These are phyloP conservation scores for Sebastes taczanowskii DNA, from an alignment of 2,797 vertebrate species.

Conservation along the genomic window DNA sequence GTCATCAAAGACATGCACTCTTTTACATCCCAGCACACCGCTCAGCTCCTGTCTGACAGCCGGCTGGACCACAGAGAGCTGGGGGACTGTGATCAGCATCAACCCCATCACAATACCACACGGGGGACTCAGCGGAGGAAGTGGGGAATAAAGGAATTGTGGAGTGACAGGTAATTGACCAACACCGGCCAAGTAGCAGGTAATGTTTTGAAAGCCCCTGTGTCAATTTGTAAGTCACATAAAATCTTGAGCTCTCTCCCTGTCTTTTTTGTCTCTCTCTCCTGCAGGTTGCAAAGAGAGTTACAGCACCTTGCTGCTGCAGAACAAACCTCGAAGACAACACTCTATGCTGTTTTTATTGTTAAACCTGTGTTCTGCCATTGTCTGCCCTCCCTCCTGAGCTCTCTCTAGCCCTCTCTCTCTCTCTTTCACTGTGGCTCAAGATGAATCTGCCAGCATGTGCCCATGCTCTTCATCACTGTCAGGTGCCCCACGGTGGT, in stretches of 20 bases:
- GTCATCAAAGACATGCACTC: conserved; percentile 64
- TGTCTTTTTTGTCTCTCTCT: conserved; percentile 12
- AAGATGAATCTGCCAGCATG: conserved; percentile 89
- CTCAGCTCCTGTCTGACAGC: conserved; percentile 66
- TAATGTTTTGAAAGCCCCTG: conserved; percentile 59
- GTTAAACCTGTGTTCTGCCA: conserved; percentile 75
- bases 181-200: conserved; percentile 58
- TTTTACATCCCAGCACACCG: conserved; percentile 60
- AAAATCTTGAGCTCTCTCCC: conserved; percentile 44
- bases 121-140: conserved; percentile 51
- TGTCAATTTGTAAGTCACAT: conserved; percentile 61
- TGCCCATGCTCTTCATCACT: conserved; percentile 87
- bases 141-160: conserved; percentile 53
- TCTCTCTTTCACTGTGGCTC: conserved; percentile 61
- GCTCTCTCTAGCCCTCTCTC: conserved; percentile 18
- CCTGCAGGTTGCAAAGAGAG: conserved; percentile 56
- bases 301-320: conserved; percentile 52
- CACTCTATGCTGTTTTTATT: conserved; percentile 69
- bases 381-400: conserved; percentile 62
- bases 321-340: conserved; percentile 71
- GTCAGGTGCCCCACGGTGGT: conserved; percentile 88
- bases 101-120: conserved; percentile 61
- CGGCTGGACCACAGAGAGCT: conserved; percentile 52
- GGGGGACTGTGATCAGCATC: conserved; percentile 70
- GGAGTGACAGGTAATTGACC: conserved; percentile 74